A percentile compares a stretch with the other conserved stretches of the same genome.
Evolutionary conservation across 2,797 vertebrate species (phyloP).

Genomic region (Pempheris klunzingeri): DNA sequence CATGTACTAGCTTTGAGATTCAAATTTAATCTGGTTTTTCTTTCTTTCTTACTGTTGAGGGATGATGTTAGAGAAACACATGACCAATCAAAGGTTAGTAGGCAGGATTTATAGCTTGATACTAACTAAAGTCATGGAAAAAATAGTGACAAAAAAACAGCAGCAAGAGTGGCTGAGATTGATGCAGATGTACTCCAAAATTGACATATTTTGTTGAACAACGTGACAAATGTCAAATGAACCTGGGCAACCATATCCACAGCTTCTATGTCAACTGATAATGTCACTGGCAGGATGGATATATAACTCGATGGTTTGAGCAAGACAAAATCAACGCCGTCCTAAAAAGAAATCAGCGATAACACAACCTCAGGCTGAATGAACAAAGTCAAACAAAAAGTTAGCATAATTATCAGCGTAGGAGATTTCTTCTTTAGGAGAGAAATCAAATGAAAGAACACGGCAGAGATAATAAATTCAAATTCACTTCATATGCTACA

Average conservation of each 20-base stretch:
- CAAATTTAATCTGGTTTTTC: not conserved
- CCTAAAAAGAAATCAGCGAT: not conserved
- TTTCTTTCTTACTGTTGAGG: too few relatives aligned
- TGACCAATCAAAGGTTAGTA: not conserved
- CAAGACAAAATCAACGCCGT: not conserved
- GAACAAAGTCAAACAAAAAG: not conserved
- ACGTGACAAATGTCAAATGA: not conserved
- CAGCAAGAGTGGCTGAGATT: not conserved
- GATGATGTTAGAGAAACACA: not conserved
- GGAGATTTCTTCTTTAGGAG: not conserved
- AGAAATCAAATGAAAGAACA: not conserved
- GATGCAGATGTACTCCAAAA: not conserved
- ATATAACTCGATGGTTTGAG: not conserved
- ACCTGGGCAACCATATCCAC: not conserved
- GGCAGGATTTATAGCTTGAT: not conserved
- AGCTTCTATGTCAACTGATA: not conserved
- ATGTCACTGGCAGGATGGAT: not conserved
- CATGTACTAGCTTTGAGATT: not conserved
- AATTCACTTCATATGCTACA: not conserved
- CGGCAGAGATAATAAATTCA: not conserved
- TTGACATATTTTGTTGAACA: too few relatives aligned
- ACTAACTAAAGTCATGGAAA: conserved; percentile 1
- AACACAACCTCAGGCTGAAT: not conserved
- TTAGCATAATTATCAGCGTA: not conserved
- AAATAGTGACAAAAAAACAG: not conserved